These are phyloP conservation scores for Indicator maculatus DNA, from an alignment of 2,113 vertebrate species.

Conservation along the genomic window DNA sequence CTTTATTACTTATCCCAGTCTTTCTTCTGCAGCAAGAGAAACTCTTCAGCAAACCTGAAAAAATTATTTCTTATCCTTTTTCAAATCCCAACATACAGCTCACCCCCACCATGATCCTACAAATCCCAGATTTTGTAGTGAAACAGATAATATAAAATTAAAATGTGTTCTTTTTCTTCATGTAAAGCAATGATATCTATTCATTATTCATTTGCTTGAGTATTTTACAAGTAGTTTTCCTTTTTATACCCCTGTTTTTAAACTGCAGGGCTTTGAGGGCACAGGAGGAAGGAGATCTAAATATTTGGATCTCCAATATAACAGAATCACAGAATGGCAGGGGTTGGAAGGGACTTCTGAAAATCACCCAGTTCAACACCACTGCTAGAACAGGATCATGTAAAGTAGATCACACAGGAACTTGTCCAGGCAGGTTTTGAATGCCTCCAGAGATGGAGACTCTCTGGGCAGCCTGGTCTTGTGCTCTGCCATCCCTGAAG, in stretches of 20 bases:
- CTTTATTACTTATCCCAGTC: background rate
- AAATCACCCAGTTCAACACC: too few relatives aligned
- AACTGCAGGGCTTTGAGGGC: background rate
- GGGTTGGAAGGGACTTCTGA: too few relatives aligned
- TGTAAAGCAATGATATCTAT: background rate
- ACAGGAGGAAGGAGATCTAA: background rate
- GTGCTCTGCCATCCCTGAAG: too few relatives aligned
- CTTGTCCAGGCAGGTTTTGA: too few relatives aligned
- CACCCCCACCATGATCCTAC: background rate
- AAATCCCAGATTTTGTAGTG: background rate
- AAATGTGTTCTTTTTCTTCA: background rate
- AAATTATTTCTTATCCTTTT: background rate
- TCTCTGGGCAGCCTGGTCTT: too few relatives aligned
- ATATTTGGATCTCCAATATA: background rate
- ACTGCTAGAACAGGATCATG: too few relatives aligned
- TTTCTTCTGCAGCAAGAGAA: background rate
- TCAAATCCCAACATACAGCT: background rate
- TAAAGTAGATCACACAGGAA: too few relatives aligned
- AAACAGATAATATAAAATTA: background rate
- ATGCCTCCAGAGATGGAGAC: too few relatives aligned
- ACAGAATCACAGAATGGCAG: too few relatives aligned
- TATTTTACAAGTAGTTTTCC: background rate
- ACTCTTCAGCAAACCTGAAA: background rate
- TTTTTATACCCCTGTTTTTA: accelerated
- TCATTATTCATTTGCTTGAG: background rate